Conservation (phyloP, 2,797 vertebrate species). For the Euthynnus affinis region DNA sequence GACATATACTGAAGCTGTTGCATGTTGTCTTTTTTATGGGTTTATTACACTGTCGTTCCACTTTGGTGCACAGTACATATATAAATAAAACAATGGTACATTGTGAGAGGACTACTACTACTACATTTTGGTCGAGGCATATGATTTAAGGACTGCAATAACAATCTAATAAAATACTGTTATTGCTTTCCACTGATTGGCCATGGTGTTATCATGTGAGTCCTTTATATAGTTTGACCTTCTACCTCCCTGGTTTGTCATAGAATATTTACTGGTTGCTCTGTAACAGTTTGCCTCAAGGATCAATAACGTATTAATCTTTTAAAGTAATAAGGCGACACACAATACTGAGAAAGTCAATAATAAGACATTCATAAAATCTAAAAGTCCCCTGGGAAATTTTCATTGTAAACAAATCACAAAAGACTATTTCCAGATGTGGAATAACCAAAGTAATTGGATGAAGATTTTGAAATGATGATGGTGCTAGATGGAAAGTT, state of each 20-base stretch:
- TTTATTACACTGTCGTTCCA: background rate
- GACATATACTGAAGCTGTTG: background rate
- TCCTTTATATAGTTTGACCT: background rate
- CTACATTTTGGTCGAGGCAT: background rate
- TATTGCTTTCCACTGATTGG: constrained; percentile 2
- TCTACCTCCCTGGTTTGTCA: constrained; percentile 17
- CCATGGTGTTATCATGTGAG: constrained; percentile 9
- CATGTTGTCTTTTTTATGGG: background rate
- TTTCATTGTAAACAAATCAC: constrained; percentile 1
- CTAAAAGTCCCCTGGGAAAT: background rate
- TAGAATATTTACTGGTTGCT: constrained; percentile 28
- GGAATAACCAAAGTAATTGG: background rate
- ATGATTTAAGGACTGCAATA: background rate
- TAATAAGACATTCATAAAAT: background rate
- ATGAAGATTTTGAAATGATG: background rate
- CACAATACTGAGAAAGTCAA: constrained; percentile 10
- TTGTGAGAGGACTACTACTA: background rate
- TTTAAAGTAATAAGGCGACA: constrained; percentile 17
- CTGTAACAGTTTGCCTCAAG: constrained; percentile 26
- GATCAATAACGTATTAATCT: constrained; percentile 36
- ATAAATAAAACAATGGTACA: background rate
- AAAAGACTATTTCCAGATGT: background rate
- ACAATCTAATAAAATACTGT: background rate
- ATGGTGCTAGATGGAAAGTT: background rate
- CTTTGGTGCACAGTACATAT: background rate